Conservation (phyloP, 2,797 vertebrate species). For the Sparus aurata region DNA sequence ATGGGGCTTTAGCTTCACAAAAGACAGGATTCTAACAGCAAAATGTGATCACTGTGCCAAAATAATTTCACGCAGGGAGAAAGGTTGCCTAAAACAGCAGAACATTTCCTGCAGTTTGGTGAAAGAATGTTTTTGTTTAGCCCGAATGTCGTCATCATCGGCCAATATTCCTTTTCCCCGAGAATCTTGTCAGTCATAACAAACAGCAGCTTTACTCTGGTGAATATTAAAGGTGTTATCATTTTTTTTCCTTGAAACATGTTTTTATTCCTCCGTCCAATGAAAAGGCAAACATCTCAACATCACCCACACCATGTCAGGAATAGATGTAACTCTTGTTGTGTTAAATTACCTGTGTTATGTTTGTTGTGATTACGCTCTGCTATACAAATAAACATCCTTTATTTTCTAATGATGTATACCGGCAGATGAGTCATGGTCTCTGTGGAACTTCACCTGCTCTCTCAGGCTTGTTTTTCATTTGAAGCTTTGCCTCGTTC, state of each 20-base stretch:
- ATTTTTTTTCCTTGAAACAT: background rate
- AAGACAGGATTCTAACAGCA: background rate
- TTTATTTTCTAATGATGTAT: background rate
- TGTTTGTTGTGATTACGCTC: background rate
- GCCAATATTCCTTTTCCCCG: background rate
- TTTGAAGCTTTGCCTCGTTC: slow-evolving; percentile 2
- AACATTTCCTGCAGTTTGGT: background rate
- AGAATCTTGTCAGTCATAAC: background rate
- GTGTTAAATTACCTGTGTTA: background rate
- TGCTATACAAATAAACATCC: background rate
- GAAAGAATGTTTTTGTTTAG: background rate
- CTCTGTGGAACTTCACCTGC: background rate
- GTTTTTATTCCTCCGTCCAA: background rate
- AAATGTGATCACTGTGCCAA: background rate
- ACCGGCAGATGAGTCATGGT: too few relatives aligned
- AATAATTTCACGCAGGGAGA: background rate
- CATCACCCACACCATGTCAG: background rate
- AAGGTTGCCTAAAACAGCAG: background rate
- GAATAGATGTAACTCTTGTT: background rate
- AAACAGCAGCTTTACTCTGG: background rate
- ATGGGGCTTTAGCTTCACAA: background rate
- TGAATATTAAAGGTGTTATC: background rate
- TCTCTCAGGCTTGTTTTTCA: background rate
- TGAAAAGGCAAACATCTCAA: background rate
- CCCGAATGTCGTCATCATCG: background rate